phyloP scores from a whole-genome alignment of 1,140 invertebrate genomes.

The Phenacoccus solenopsis region DNA sequence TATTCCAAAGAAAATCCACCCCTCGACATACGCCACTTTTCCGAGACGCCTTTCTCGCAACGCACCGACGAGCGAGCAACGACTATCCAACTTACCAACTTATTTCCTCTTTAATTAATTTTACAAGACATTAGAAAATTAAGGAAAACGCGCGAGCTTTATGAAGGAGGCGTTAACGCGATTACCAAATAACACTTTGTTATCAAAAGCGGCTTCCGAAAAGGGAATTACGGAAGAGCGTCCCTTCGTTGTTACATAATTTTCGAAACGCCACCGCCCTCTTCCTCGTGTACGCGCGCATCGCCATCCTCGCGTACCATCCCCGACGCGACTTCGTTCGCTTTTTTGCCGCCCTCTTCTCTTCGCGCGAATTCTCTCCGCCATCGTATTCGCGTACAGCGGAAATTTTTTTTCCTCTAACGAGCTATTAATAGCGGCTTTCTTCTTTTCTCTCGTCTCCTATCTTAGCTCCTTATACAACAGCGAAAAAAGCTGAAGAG shows the following conservation, averaged over 20 bases:
- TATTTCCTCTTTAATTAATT: neutral
- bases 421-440: neutral
- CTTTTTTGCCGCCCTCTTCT: neutral
- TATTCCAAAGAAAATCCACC: no score
- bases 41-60: no score
- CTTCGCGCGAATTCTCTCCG: no score
- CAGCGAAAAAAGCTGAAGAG: no score
- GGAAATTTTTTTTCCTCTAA: no score
- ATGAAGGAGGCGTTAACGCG: neutral
- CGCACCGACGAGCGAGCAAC: no score
- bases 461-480: no score
- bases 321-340: neutral
- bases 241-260: neutral
- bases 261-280: neutral
- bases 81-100: no score
- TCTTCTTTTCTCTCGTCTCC: no score
- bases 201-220: neutral
- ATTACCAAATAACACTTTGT: constrained; percentile 2
- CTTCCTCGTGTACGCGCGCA: neutral
- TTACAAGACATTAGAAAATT: constrained; percentile 3
- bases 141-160: neutral
- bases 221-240: neutral
- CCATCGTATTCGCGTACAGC: no score
- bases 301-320: neutral
- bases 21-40: neutral